These are phyloP conservation scores for Cynoglossus semilaevis DNA, from an alignment of 2,113 vertebrate species.

Conservation along the genomic window DNA sequence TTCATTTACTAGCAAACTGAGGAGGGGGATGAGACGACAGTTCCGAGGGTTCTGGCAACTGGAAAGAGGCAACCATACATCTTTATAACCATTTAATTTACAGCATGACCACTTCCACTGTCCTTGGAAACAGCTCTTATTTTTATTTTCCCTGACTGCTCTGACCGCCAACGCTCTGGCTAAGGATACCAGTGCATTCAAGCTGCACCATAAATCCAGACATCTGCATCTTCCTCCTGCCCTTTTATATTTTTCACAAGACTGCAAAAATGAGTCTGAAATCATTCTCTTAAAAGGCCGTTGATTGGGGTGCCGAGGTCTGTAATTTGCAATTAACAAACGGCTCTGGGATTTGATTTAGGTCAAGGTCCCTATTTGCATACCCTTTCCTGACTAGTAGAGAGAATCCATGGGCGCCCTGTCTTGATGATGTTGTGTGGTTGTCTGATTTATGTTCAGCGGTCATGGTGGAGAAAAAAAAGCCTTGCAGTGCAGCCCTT, in stretches of 20 bases:
- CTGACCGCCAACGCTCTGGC: conserved; percentile 21
- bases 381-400: conserved; percentile 67
- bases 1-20: conserved; percentile 40
- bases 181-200: conserved; percentile 40
- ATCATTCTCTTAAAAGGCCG: conserved; percentile 76
- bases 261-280: conserved; percentile 75
- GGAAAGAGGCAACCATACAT: conserved; percentile 45
- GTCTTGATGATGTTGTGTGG: conserved; percentile 65
- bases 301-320: conserved; percentile 80
- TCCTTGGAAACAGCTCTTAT: conserved; percentile 33
- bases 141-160: conserved; percentile 39
- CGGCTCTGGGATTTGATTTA: conserved; percentile 79
- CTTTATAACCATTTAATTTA: conserved; percentile 60
- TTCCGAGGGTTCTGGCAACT: conserved; percentile 33
- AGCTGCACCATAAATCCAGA: conserved; percentile 52
- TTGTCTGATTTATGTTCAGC: conserved; percentile 72
- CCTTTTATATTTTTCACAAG: conserved; percentile 70
- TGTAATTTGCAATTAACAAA: conserved; percentile 83
- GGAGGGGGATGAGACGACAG: conserved; percentile 40
- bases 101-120: conserved; percentile 36
- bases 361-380: conserved; percentile 80
- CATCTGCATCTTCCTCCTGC: conserved; percentile 59
- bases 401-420: conserved; percentile 63
- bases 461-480: conserved; percentile 39
- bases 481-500: conserved; percentile 35